Conservation (phyloP, 2,888 invertebrate genomes). For the Cylloceria caligata region DNA sequence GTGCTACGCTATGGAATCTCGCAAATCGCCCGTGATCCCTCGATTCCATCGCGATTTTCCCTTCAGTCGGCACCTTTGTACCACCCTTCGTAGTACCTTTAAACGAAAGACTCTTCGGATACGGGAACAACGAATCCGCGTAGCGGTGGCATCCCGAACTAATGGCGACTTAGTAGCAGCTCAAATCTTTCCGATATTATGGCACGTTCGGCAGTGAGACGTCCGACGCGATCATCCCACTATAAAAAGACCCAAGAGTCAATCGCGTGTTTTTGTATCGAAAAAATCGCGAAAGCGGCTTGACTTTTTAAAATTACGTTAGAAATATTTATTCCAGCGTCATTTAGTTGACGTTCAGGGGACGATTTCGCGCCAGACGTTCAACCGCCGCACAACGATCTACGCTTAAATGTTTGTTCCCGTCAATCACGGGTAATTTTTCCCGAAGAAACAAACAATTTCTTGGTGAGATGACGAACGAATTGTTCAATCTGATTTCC, state of each 20-base stretch:
- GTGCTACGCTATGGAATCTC: conserved; percentile 17
- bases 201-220: conserved; percentile 80
- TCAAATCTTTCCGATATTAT: conserved; percentile 74
- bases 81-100: conserved; percentile 77
- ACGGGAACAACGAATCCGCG: conserved; percentile 24
- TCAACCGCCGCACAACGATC: conserved; percentile 60
- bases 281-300: conserved; percentile 29
- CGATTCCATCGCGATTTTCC: conserved; percentile 47
- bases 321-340: conserved; percentile 54
- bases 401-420: conserved; percentile 48
- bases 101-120: conserved; percentile 54
- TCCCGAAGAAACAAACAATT: conserved; percentile 28
- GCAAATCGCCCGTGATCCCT: conserved; percentile 66
- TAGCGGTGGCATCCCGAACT: conserved; percentile 49
- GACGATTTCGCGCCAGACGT: conserved; percentile 28
- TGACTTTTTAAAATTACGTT: conserved; percentile 39
- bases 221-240: conserved; percentile 69
- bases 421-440: conserved; percentile 37
- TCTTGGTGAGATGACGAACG: conserved; percentile 45
- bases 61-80: conserved; percentile 76
- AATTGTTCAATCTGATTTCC: conserved; percentile 15
- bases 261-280: conserved; percentile 1
- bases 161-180: conserved; percentile 47
- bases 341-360: conserved; percentile 24
- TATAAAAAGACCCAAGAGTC: conserved; percentile 29